Conservation (phyloP, 2,113 vertebrate genomes). For the Chaetops frenatus region DNA sequence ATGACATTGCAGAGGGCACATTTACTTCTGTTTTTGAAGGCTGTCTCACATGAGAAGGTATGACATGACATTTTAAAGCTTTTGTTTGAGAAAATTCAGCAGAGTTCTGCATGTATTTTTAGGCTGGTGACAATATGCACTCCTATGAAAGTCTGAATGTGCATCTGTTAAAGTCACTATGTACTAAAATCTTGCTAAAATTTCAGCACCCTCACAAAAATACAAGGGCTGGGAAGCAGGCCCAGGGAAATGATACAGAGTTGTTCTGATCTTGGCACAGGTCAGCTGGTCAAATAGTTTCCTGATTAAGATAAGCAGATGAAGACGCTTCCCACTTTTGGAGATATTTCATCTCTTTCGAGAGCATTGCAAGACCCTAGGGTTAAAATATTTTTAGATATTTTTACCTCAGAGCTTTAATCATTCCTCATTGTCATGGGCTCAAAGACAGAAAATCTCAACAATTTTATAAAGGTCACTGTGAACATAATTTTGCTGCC, state of each 20-base stretch:
- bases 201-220: background rate
- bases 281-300: background rate
- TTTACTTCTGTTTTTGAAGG: background rate
- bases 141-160: background rate
- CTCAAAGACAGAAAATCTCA: background rate
- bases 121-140: background rate
- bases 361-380: background rate
- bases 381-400: background rate
- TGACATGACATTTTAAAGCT: background rate
- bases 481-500: background rate
- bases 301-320: slow-evolving; percentile 7
- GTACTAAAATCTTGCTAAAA: background rate
- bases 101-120: background rate
- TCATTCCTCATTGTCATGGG: background rate
- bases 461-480: background rate
- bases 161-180: background rate
- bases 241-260: rapidly evolving
- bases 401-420: background rate
- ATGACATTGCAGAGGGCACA: background rate
- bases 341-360: background rate
- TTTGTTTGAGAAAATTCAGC: background rate
- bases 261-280: background rate
- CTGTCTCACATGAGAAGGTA: background rate
- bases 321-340: background rate
- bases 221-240: background rate